These are phyloP conservation scores for Ligdia adustata DNA, from an alignment of 2,888 invertebrate genomes.

Conservation along the genomic window DNA sequence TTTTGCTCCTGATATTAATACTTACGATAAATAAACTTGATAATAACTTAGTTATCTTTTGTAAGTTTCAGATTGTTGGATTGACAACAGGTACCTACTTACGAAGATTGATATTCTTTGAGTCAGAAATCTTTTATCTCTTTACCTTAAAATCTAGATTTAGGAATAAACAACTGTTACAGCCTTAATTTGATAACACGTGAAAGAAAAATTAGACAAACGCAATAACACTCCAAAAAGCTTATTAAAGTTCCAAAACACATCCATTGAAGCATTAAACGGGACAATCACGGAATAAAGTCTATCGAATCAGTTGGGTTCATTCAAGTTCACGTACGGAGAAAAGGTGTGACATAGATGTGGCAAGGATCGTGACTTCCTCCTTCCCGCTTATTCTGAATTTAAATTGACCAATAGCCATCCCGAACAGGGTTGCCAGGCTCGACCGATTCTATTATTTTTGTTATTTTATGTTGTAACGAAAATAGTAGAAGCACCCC, in stretches of 20 bases:
- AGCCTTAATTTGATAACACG: too few relatives aligned
- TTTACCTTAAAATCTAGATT: too few relatives aligned
- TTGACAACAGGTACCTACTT: too few relatives aligned
- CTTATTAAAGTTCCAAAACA: constrained; percentile 22
- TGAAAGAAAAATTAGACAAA: too few relatives aligned
- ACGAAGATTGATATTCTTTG: too few relatives aligned
- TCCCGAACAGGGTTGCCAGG: constrained; percentile 48
- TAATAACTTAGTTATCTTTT: too few relatives aligned
- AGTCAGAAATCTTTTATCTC: too few relatives aligned
- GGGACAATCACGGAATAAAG: constrained; percentile 48
- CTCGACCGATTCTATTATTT: background rate
- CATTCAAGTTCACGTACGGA: constrained; percentile 78
- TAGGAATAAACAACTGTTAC: too few relatives aligned
- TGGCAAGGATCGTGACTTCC: constrained; percentile 75
- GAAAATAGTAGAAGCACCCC: too few relatives aligned
- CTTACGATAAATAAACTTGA: too few relatives aligned
- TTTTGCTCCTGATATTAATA: too few relatives aligned
- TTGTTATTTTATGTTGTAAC: background rate
- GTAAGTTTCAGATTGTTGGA: too few relatives aligned
- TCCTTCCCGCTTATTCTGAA: constrained; percentile 82
- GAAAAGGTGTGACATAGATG: constrained; percentile 81
- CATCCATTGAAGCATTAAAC: constrained; percentile 36
- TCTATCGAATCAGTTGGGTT: constrained; percentile 60
- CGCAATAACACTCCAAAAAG: background rate
- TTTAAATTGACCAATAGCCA: constrained; percentile 78